Evolutionary conservation across 2,797 vertebrate genomes (phyloP), one percentile per base, ranked within the genome.

Genomic region (Channallabes apus): DNA sequence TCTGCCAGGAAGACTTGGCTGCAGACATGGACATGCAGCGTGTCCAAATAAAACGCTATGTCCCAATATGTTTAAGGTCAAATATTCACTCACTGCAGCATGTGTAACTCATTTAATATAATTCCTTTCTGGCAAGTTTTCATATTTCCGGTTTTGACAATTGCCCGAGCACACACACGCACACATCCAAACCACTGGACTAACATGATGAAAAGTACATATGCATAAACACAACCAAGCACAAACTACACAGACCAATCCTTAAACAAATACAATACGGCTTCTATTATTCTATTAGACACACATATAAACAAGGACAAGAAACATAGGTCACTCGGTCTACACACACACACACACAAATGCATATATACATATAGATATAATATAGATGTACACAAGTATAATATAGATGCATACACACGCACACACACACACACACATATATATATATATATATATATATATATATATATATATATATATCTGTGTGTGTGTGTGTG

Each of bases 1-100:
- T 54, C 72, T 68, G 59, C 76, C 83, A 65, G 41, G 12, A 35
- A 78, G 54, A 24, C 73, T 84, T 84, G 54, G 83, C 46, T 65
- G 46, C 61, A 82, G 54, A 32, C 41, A 41, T 51, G 35, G 77
- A 80, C 59, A 38, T 79, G 15, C 58, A 54, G 51, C 51, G 51
- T 54, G 32, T 79, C 58, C 76, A 79, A 62, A n/a, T n/a, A 59
- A 38, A 38, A 61, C 58, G 58, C 17, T n/a, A n/a, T 18, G 29
- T 61, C 58, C 76, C 58, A 58, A n/a, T 62, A 62, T 79, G 76
- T 62, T 24, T 62, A 24, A 15, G 29, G 32, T 79, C 15, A 59
- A 61, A 78, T 62, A 38, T 79, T 62, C 51, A 79, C 38, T 51
- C 38, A 7, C 15, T 65, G 41, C 38, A 80, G 24, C 78, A 80